These are phyloP conservation scores for Rhinoraja longicauda DNA, from an alignment of 2,797 vertebrate species.

Conservation along the genomic window DNA sequence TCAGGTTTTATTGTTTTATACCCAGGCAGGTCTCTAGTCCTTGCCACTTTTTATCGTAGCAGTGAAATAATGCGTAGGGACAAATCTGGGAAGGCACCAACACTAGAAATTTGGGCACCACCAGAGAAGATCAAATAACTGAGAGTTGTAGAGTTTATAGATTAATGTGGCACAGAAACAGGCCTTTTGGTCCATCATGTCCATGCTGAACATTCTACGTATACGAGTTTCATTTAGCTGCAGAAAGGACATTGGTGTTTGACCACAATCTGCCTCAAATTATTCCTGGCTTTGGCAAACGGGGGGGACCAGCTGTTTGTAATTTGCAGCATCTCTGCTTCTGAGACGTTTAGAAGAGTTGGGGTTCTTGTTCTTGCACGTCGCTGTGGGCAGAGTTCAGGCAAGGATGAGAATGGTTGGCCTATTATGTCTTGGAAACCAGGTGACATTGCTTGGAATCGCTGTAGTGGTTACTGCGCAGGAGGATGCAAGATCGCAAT, in stretches of 20 bases:
- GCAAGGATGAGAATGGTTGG: background rate
- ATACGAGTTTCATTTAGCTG: too few species aligned
- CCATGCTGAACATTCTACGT: too few species aligned
- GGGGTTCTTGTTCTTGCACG: background rate
- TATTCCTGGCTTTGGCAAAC: background rate
- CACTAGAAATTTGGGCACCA: background rate
- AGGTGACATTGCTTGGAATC: background rate
- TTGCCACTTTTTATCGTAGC: background rate
- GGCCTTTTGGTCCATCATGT: too few species aligned
- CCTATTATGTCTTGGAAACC: background rate
- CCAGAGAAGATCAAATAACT: background rate
- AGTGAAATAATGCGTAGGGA: background rate
- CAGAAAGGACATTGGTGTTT: background rate
- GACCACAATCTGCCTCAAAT: background rate
- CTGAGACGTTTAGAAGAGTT: background rate
- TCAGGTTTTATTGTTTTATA: too few species aligned
- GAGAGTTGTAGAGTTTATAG: too few species aligned
- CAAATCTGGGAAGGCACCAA: background rate
- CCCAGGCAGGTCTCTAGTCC: too few species aligned
- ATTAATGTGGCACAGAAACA: too few species aligned
- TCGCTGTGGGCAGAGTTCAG: background rate
- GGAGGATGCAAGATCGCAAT: background rate
- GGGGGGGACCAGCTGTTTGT: background rate
- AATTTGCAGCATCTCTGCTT: background rate
- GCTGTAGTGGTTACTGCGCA: background rate